These are phyloP conservation scores for Panonychus citri DNA, from an alignment of 1,140 invertebrate genomes.

Conservation along the genomic window DNA sequence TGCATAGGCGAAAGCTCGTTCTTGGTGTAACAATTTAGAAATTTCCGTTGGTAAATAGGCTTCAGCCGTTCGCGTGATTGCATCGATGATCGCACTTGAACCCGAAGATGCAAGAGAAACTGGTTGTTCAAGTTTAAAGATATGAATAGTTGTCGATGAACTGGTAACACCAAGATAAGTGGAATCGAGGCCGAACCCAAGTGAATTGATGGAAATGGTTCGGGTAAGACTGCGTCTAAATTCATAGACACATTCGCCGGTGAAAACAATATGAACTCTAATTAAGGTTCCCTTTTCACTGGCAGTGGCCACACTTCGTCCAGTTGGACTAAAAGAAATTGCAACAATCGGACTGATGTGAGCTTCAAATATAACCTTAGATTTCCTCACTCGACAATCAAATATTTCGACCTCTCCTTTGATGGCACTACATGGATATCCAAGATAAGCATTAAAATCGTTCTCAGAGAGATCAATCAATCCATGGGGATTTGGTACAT, in stretches of 20 bases:
- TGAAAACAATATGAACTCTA: constrained; percentile 65
- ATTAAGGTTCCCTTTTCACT: constrained; percentile 69
- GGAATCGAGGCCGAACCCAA: constrained; percentile 78
- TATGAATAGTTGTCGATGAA: constrained; percentile 95
- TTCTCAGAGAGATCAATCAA: constrained; percentile 65
- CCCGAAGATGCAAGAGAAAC: constrained; percentile 35
- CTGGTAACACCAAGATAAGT: constrained; percentile 72
- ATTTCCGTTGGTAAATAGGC: constrained; percentile 73
- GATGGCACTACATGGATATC: constrained; percentile 74
- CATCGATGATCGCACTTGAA: constrained; percentile 34
- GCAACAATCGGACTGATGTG: constrained; percentile 90
- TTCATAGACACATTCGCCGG: constrained; percentile 65
- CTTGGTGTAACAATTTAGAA: constrained; percentile 50
- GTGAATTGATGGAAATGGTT: constrained; percentile 62
- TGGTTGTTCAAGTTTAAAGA: constrained; percentile 66
- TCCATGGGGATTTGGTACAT: constrained; percentile 75
- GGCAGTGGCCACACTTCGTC: constrained; percentile 30
- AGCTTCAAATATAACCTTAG: constrained; percentile 79
- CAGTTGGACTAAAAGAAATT: constrained; percentile 68
- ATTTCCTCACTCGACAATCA: constrained; percentile 77
- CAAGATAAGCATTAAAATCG: constrained; percentile 75
- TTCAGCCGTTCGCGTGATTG: constrained; percentile 51
- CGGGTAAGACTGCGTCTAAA: constrained; percentile 54
- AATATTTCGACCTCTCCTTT: constrained; percentile 95
- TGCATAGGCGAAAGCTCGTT: constrained; percentile 73